Evolutionary conservation across 2,113 vertebrate species (phyloP).

Genomic region (Alligator mississippiensis): DNA sequence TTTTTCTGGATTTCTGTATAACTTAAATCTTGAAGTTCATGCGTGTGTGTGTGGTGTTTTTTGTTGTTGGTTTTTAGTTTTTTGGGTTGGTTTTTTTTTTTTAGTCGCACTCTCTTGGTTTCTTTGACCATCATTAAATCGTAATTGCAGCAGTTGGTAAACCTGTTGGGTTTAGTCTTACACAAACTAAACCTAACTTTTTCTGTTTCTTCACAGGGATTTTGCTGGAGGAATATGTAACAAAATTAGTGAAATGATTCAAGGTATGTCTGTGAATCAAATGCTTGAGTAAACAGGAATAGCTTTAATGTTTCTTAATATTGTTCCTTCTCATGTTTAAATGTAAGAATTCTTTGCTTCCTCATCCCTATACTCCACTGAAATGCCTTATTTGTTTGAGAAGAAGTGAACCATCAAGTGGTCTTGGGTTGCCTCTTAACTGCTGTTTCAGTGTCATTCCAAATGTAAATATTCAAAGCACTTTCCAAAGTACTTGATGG

Average conservation of each 20-base stretch:
- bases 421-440: not conserved
- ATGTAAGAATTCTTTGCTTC: not conserved
- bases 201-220: constrained; percentile 84
- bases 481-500: rapidly evolving
- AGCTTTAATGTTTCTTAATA: not conserved
- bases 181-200: not conserved
- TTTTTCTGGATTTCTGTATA: not conserved
- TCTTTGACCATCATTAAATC: not conserved
- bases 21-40: not conserved
- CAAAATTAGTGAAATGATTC: constrained; percentile 99
- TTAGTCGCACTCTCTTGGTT: not conserved
- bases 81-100: not conserved
- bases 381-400: not conserved
- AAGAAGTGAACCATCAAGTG: not conserved
- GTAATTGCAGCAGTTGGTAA: not conserved
- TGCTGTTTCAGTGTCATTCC: not conserved
- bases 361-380: not conserved
- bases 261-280: constrained; percentile 83
- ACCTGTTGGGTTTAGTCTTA: not conserved
- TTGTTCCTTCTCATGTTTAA: not conserved
- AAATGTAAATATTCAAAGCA: not conserved
- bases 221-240: constrained; percentile 99
- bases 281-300: not conserved
- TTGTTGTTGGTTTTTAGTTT: too few relatives aligned
- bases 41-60: too few relatives aligned